phyloP scores from a whole-genome alignment of 2,888 invertebrate species.

The Cantharis nigra region DNA sequence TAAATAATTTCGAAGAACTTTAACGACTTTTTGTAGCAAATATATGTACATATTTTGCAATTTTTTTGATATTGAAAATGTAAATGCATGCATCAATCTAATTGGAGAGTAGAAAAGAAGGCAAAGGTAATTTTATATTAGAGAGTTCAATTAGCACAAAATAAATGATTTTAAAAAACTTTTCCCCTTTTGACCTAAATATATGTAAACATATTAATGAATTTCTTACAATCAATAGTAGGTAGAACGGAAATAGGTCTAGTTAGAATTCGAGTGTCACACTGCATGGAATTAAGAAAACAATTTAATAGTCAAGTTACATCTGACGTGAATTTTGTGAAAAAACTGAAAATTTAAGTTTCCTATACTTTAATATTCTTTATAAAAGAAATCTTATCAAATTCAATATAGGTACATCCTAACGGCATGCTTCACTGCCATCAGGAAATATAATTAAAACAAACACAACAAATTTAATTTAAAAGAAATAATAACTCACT shows the following conservation, averaged over 20 bases:
- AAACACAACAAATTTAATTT: not conserved
- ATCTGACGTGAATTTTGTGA: not conserved
- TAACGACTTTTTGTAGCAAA: no score
- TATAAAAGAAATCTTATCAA: not conserved
- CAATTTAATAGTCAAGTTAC: no score
- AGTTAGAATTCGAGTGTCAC: not conserved
- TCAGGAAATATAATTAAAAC: not conserved
- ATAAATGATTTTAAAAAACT: not conserved
- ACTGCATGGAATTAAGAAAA: not conserved
- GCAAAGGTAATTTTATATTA: not conserved
- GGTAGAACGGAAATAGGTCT: not conserved
- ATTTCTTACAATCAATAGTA: not conserved
- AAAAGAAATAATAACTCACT: constrained; percentile 28
- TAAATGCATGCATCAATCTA: not conserved
- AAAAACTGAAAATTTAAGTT: not conserved
- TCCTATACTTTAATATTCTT: not conserved
- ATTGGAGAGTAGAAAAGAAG: not conserved
- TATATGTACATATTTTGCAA: no score
- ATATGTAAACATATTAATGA: not conserved
- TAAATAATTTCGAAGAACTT: no score
- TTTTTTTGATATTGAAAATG: no score
- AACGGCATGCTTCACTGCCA: not conserved
- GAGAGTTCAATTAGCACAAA: not conserved
- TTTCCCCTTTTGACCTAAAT: not conserved
- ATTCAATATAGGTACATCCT: not conserved